These are phyloP conservation scores for Polymixis lichenea DNA, from an alignment of 2,888 invertebrate genomes.

Conservation along the genomic window DNA sequence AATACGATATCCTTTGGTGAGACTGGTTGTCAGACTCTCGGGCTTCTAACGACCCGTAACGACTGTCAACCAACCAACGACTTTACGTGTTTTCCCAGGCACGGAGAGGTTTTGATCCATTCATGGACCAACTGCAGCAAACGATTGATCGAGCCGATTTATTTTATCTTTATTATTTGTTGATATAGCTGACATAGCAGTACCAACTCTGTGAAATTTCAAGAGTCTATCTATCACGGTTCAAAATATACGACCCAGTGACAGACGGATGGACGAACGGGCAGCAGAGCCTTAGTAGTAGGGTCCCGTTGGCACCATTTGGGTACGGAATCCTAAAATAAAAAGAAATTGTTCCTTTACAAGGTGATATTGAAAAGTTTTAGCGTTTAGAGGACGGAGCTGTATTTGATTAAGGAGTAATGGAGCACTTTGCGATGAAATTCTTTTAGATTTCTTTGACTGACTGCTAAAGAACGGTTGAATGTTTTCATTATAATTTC, in stretches of 20 bases:
- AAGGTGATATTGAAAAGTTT: constrained; percentile 29
- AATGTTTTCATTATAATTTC: not conserved
- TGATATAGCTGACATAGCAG: no score
- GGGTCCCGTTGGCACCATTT: not conserved
- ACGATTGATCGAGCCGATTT: no score
- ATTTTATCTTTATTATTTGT: no score
- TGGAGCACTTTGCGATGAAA: constrained; percentile 7
- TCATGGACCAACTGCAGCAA: no score
- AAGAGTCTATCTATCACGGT: not conserved
- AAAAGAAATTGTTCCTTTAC: constrained; percentile 4
- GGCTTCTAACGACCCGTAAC: no score
- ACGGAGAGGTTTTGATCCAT: no score
- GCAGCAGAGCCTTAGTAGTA: not conserved
- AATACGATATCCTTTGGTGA: no score
- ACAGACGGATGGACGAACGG: not conserved
- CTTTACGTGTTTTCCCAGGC: no score
- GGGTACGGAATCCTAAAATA: not conserved
- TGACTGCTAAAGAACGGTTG: not conserved
- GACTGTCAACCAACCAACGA: no score
- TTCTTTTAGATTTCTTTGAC: not conserved
- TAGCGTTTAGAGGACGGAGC: constrained; percentile 9
- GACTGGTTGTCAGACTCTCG: no score
- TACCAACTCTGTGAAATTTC: no score
- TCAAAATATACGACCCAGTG: not conserved
- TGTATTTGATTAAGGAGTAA: constrained; percentile 14